Percentiles rank a stretch among this genome's conserved stretches.
phyloP scores from a whole-genome alignment of 1,140 invertebrate genomes.

The Xylocopa sonorina region DNA sequence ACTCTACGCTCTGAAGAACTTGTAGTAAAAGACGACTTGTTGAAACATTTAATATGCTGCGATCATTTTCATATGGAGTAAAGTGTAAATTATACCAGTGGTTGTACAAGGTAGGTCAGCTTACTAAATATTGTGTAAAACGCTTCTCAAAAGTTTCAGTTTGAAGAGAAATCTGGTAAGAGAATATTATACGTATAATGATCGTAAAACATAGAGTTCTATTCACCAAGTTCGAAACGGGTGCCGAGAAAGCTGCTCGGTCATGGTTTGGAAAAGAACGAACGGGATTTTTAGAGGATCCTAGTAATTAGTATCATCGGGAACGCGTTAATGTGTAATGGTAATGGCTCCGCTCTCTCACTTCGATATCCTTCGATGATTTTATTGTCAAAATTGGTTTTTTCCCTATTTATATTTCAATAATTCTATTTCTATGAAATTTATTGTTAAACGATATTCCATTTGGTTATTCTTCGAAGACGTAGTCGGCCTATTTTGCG shows the following conservation, averaged over 20 bases:
- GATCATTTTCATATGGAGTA: too few relatives aligned
- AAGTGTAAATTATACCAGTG: too few relatives aligned
- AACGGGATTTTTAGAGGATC: conserved; percentile 64
- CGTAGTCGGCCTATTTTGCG: neutral
- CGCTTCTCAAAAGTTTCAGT: too few relatives aligned
- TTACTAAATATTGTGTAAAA: too few relatives aligned
- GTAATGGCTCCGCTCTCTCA: neutral
- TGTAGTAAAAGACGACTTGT: too few relatives aligned
- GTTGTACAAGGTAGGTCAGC: too few relatives aligned
- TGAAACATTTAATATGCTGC: too few relatives aligned
- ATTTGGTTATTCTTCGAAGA: neutral
- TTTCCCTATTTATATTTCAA: too few relatives aligned
- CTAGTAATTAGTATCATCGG: conserved; percentile 52
- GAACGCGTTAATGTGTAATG: conserved; percentile 15
- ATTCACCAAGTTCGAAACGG: conserved; percentile 54
- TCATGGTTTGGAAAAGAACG: conserved; percentile 64
- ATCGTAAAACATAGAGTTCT: conserved; percentile 18
- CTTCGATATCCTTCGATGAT: neutral
- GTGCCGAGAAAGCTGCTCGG: conserved; percentile 59
- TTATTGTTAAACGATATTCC: too few relatives aligned
- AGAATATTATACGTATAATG: too few relatives aligned
- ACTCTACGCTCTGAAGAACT: neutral
- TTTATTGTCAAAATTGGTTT: neutral
- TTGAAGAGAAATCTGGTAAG: too few relatives aligned
- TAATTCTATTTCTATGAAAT: too few relatives aligned